Evolutionary conservation across 2,888 invertebrate species (phyloP), one percentile per base, ranked within the genome.

Genomic region (Stenichneumon culpator): DNA sequence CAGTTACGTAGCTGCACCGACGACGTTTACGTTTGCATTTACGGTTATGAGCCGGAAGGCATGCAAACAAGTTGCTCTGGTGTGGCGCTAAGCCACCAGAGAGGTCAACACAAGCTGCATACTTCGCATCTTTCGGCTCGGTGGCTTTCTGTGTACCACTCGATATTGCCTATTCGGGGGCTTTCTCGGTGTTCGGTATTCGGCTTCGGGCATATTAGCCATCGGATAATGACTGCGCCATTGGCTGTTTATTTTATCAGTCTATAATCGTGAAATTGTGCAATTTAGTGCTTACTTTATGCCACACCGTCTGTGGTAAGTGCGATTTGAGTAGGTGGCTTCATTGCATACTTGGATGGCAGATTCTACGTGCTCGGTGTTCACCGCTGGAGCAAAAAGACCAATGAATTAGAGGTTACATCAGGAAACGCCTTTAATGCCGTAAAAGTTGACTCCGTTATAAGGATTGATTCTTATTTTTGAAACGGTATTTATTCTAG

Each of bases 21-120:
- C 54, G 57, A 73, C 84, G 80, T 86, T 85, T 85, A 79, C 70
- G 86, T 84, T 87, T 80, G 79, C 82, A 87, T 86, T 84, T 84
- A 82, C 82, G 77, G 82, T 83, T 86, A 86, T 82, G 87, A 83
- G 87, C 75, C 52, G 74, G 68, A 86, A 86, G 67, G 84, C 82
- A 86, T 63, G 84, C 87, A 86, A 86, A 87, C 84, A 86, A 84
- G 84, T 86, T 85, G 39, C 68, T 50, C 77, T 19, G 75, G 79
- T 74, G 78, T 80, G 84, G 79, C 79, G 52, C 57, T 65, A 82
- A 84, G 70, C 78, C 74, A 83, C 52, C 79, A 60, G 68, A 73
- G n/a, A 50, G 70, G 28, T 67, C 44, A 25, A 52, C 67, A 25
- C 72, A 28, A 63, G 54, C 65, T 74, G 69, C 72, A 68, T 74